Evolutionary conservation across 92 coral and sea anemone genomes (phyloP).

Genomic region (Phenganax subtilis): DNA sequence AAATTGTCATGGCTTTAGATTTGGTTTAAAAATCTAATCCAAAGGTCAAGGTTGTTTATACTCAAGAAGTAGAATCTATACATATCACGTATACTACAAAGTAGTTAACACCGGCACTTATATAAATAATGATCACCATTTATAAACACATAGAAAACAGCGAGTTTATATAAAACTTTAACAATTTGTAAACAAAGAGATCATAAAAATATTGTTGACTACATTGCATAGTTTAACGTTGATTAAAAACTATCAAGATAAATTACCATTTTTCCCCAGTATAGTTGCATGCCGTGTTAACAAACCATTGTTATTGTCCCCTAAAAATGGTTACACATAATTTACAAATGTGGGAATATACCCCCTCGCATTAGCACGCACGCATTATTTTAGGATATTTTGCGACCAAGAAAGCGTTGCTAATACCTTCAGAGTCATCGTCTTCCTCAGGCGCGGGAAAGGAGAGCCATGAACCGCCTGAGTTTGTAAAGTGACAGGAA

Average conservation of each 20-base stretch:
- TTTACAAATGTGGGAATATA: slow-evolving; percentile 54
- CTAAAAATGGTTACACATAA: slow-evolving; percentile 76
- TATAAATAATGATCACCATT: neutral
- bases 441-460: slow-evolving; percentile 70
- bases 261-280: slow-evolving; percentile 80
- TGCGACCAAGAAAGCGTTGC: slow-evolving; percentile 36
- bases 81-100: neutral
- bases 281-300: slow-evolving; percentile 88
- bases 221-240: neutral
- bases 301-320: slow-evolving; percentile 96
- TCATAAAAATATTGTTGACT: neutral
- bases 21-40: neutral
- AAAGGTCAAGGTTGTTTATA: slow-evolving; percentile 21
- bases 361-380: slow-evolving; percentile 37
- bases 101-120: neutral
- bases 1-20: slow-evolving; percentile 2
- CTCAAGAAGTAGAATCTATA: neutral
- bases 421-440: slow-evolving; percentile 87
- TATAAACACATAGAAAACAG: slow-evolving; percentile 23
- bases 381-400: slow-evolving; percentile 26
- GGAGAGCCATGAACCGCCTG: slow-evolving; percentile 99
- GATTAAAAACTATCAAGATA: neutral
- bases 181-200: slow-evolving; percentile 10
- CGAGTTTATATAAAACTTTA: neutral
- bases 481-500: slow-evolving; percentile 96